phyloP scores from a whole-genome alignment of 2,888 invertebrate genomes.

The Imbricaverruca yamaguchii region DNA sequence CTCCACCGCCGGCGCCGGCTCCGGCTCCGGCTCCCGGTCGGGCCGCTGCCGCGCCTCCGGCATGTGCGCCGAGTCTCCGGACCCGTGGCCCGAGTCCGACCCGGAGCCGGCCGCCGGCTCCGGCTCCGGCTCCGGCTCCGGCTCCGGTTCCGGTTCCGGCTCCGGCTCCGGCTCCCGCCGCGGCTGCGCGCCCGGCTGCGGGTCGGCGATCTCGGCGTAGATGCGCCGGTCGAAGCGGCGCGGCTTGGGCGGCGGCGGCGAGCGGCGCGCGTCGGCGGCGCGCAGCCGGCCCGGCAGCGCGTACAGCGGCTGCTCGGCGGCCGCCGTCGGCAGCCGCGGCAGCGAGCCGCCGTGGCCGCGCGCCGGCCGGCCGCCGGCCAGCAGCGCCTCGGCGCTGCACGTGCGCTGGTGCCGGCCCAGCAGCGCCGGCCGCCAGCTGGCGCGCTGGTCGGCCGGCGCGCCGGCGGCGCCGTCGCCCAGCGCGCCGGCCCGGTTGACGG shows the following conservation, averaged over 20 bases:
- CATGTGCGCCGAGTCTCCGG: constrained; percentile 72
- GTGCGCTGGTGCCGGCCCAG: constrained; percentile 20
- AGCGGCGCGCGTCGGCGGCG: not conserved
- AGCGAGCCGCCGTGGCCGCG: constrained; percentile 35
- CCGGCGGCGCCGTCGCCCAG: constrained; percentile 12
- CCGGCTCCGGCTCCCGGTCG: not conserved
- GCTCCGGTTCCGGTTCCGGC: too few species aligned
- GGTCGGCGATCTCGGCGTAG: constrained; percentile 41
- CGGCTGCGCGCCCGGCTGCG: constrained; percentile 44
- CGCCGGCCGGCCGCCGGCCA: constrained; percentile 30
- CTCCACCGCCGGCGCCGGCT: constrained; percentile 1
- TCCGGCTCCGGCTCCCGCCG: too few species aligned
- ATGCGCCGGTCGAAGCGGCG: constrained; percentile 13
- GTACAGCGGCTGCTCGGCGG: not conserved
- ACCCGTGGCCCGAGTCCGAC: constrained; percentile 82
- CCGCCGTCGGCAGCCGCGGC: not conserved
- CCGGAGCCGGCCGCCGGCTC: constrained; percentile 50
- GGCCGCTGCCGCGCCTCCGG: constrained; percentile 44
- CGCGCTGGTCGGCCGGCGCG: not conserved
- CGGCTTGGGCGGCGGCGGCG: not conserved
- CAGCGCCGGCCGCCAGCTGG: constrained; percentile 20
- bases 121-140: too few species aligned
- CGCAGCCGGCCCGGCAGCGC: not conserved
- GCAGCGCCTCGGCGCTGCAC: constrained; percentile 4
- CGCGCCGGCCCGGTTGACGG: constrained; percentile 72